Evolutionary conservation across 2,113 vertebrate genomes (phyloP), one percentile per base, ranked within the genome.

Genomic region (Limanda limanda): DNA sequence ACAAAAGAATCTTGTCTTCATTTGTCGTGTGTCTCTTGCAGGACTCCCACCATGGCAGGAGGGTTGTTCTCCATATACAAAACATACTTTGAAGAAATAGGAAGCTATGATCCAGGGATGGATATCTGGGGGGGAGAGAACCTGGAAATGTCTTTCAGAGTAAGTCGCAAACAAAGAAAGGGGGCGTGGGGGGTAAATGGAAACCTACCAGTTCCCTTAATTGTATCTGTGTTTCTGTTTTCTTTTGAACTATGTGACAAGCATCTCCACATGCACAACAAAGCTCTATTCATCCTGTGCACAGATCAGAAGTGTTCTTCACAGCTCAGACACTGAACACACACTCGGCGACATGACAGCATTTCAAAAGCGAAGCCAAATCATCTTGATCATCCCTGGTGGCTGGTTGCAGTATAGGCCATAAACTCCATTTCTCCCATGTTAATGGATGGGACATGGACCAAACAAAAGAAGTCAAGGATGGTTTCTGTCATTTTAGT

Each of bases 101-200:
- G 97, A 94, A 97, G 95, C 86, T 99, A 99, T 76, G 97, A 99
- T 95, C 95, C 98, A 74, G 97, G 97, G 88, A 99, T 99, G 98
- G 98, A 99, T 94, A 99, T 99, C 92, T 99, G 98, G 98, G 98
- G 97, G 78, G 98, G 98, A 85, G 97, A 99, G 91, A 99, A 99
- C 93, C 94, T 99, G 91, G 98, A 99, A 94, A 98, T 99, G 96
- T 99, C 98, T 92, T 99, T 99, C 91, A 96, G 98, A 95, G 97
- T 99, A 94, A 97, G 94, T 94, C 35, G 51, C 23, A 18, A 25
- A 47, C 4, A 9, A 37, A 15, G 1, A 2, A 6, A 31, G 25
- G 45, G 14, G 27, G 27, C 1, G 45, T 14, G 58, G 42, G 24
- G 13, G 24, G 58, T 25, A 37, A 42, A 0, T 10, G 21, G 23